phyloP scores from a whole-genome alignment of 1,140 invertebrate species.

The Nebria ingens region DNA sequence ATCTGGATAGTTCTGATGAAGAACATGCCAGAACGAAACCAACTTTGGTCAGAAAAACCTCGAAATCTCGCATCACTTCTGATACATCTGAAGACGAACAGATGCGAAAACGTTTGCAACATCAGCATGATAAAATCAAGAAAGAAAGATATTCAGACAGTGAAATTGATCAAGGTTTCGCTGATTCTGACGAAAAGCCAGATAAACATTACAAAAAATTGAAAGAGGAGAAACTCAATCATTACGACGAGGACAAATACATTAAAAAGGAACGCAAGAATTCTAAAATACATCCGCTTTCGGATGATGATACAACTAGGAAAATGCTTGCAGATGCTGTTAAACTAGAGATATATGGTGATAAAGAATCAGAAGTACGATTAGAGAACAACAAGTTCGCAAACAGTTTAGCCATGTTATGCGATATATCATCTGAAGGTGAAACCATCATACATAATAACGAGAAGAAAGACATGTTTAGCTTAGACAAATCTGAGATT shows the following conservation, averaged over 20 bases:
- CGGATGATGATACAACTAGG: slow-evolving; percentile 1
- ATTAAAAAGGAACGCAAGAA: slow-evolving; percentile 27
- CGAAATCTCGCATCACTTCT: slow-evolving; percentile 44
- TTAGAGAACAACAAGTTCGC: neutral
- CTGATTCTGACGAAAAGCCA: slow-evolving; percentile 40
- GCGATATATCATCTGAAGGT: slow-evolving; percentile 45
- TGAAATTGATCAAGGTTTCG: slow-evolving; percentile 42
- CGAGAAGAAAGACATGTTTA: slow-evolving; percentile 20
- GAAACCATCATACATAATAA: slow-evolving; percentile 31
- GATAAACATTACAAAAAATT: slow-evolving; percentile 17
- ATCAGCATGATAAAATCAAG: slow-evolving; percentile 32
- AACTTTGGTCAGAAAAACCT: slow-evolving; percentile 36
- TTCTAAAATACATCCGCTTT: neutral
- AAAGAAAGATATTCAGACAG: slow-evolving; percentile 40
- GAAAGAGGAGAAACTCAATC: slow-evolving; percentile 22
- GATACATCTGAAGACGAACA: slow-evolving; percentile 51
- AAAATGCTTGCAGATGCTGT: neutral
- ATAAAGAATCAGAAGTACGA: neutral
- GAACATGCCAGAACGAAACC: slow-evolving; percentile 29
- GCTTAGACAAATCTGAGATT: slow-evolving; percentile 33
- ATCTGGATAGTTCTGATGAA: slow-evolving; percentile 30
- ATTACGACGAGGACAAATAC: slow-evolving; percentile 22
- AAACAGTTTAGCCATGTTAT: slow-evolving; percentile 18
- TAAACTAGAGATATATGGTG: neutral
- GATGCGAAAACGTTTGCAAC: slow-evolving; percentile 14